phyloP scores from a whole-genome alignment of 2,888 invertebrate species.

The Eilema depressum region DNA sequence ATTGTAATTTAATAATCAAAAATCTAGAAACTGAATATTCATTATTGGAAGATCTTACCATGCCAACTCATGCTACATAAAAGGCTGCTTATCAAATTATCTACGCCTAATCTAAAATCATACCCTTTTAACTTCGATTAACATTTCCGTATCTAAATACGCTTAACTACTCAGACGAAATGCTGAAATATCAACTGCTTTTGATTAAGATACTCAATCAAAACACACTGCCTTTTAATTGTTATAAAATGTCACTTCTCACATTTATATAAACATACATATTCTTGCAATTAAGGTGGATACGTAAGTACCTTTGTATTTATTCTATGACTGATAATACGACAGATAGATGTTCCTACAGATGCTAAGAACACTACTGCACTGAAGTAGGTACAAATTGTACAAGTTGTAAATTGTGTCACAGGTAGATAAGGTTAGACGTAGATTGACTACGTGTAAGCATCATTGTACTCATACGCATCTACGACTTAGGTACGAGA shows the following conservation, averaged over 20 bases:
- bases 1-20: no score
- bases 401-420: no score
- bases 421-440: not conserved
- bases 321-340: not conserved
- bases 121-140: not conserved
- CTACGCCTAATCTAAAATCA: not conserved
- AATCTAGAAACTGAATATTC: no score
- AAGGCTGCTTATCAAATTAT: not conserved
- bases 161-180: not conserved
- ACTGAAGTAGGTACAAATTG: not conserved
- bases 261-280: not conserved
- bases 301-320: not conserved
- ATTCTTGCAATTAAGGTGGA: not conserved
- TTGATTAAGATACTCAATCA: no score
- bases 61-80: no score
- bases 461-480: no score
- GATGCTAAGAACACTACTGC: not conserved
- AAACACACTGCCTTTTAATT: no score
- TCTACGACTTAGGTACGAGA: no score
- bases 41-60: no score
- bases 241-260: not conserved
- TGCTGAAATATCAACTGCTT: not conserved
- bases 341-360: not conserved
- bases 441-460: no score
- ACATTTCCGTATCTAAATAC: not conserved